phyloP scores from a whole-genome alignment of 2,797 vertebrate species.

The Danionella dracula region DNA sequence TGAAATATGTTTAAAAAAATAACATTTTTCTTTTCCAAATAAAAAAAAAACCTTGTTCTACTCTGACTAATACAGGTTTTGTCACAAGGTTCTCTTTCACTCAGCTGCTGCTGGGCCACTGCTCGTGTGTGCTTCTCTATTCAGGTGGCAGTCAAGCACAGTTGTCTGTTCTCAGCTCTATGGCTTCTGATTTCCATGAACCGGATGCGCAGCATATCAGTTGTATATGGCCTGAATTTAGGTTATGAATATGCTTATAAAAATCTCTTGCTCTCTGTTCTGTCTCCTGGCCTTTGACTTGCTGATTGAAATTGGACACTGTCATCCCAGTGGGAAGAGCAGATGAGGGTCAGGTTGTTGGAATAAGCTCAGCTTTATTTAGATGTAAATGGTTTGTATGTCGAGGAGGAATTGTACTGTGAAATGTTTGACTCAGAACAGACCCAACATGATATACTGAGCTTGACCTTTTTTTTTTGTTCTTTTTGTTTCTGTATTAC shows the following conservation, averaged over 20 bases:
- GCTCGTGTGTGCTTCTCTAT: constrained; percentile 24
- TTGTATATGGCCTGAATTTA: neutral
- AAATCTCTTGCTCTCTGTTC: neutral
- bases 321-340: neutral
- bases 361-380: neutral
- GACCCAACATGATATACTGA: too few species aligned
- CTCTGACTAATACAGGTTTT: too few species aligned
- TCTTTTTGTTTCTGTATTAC: too few species aligned
- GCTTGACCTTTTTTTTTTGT: too few species aligned
- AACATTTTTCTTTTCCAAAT: too few species aligned
- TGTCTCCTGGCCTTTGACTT: neutral
- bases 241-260: neutral
- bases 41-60: too few species aligned
- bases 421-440: neutral
- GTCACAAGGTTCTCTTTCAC: constrained; percentile 18
- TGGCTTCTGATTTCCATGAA: neutral
- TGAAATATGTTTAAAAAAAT: too few species aligned
- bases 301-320: constrained; percentile 3
- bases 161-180: constrained; percentile 5
- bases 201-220: neutral
- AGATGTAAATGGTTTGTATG: neutral
- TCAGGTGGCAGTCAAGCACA: constrained; percentile 18
- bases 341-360: neutral
- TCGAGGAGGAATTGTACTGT: neutral
- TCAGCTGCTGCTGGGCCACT: neutral